Evolutionary conservation across 2,797 vertebrate genomes (phyloP).

Genomic region (Fundulus diaphanus): DNA sequence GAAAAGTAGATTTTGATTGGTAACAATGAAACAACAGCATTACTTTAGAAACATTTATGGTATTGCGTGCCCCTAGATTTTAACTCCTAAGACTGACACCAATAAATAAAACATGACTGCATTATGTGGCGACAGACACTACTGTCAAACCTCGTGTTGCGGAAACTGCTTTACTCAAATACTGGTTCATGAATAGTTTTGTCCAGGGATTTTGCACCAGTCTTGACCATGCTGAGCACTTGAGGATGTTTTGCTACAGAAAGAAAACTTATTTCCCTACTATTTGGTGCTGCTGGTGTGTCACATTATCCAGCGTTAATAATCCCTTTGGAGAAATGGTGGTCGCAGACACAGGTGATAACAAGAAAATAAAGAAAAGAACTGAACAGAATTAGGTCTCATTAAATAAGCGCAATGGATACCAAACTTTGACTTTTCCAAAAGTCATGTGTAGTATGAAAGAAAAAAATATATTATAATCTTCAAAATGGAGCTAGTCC

Average conservation of each 20-base stretch:
- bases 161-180: slow-evolving; percentile 12
- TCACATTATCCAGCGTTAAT: slow-evolving; percentile 63
- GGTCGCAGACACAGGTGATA: slow-evolving; percentile 45
- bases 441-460: slow-evolving; percentile 33
- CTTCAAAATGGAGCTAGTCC: slow-evolving; percentile 38
- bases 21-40: slow-evolving; percentile 11
- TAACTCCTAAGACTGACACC: not conserved
- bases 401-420: slow-evolving; percentile 54
- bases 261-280: slow-evolving; percentile 40
- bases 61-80: not conserved
- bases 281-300: slow-evolving; percentile 49
- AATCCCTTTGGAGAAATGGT: slow-evolving; percentile 60
- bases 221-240: slow-evolving; percentile 19
- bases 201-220: slow-evolving; percentile 7
- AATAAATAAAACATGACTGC: not conserved
- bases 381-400: slow-evolving; percentile 44
- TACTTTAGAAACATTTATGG: slow-evolving; percentile 13
- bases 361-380: slow-evolving; percentile 39
- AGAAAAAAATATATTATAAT: slow-evolving; percentile 42
- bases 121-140: slow-evolving; percentile 8
- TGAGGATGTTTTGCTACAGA: slow-evolving; percentile 30
- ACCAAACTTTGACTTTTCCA: slow-evolving; percentile 50
- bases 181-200: slow-evolving; percentile 19
- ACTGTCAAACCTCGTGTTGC: not conserved
- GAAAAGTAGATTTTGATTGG: slow-evolving; percentile 1